A percentile compares a stretch with the other conserved stretches of the same genome.
These are phyloP conservation scores for Drosophila prosaltans DNA, from an alignment of 1,140 invertebrate species.

Conservation along the genomic window DNA sequence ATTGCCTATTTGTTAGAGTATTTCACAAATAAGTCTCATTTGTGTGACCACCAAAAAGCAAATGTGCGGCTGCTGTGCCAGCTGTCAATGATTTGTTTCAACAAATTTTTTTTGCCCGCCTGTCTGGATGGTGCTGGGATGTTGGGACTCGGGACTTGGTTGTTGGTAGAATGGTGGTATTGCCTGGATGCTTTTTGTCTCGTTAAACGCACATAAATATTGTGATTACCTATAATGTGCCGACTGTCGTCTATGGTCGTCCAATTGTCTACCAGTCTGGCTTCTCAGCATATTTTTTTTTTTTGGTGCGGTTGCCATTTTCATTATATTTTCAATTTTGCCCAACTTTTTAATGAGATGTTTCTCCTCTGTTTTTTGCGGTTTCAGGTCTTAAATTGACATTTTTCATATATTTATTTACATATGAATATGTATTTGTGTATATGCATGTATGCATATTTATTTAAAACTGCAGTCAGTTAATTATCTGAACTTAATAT, in stretches of 20 bases:
- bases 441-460: constrained; percentile 28
- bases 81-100: constrained; percentile 79
- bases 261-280: constrained; percentile 45
- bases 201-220: constrained; percentile 78
- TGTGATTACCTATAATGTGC: constrained; percentile 77
- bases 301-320: constrained; percentile 57
- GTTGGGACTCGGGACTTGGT: background rate
- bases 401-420: constrained; percentile 11
- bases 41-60: constrained; percentile 46
- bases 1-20: background rate
- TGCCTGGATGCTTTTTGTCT: constrained; percentile 49
- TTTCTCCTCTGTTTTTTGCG: constrained; percentile 23
- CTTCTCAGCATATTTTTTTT: constrained; percentile 13
- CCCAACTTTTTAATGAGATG: constrained; percentile 43
- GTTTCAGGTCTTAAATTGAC: constrained; percentile 30
- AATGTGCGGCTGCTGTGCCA: constrained; percentile 53
- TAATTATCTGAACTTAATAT: constrained; percentile 50
- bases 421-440: constrained; percentile 26
- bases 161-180: too few relatives aligned
- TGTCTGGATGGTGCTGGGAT: background rate
- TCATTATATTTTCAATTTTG: constrained; percentile 18
- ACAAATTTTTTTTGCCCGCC: constrained; percentile 44
- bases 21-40: constrained; percentile 31
- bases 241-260: constrained; percentile 42
- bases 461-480: constrained; percentile 46